Conservation (phyloP, 2,113 vertebrate species). For the Clarias batrachus region DNA sequence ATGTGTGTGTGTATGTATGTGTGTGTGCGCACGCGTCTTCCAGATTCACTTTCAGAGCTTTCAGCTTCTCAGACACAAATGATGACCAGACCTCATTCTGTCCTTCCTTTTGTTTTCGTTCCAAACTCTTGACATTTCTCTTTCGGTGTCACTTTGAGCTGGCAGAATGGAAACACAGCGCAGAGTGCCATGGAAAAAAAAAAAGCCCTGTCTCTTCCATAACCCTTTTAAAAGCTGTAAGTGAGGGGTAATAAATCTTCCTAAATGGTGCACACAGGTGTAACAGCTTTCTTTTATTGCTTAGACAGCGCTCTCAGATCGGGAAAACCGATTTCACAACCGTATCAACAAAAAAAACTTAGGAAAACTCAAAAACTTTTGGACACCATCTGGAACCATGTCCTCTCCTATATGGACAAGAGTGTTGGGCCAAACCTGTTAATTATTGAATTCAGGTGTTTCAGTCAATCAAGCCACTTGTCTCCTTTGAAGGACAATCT, state of each 20-base stretch:
- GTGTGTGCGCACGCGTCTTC: background rate
- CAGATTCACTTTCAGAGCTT: background rate
- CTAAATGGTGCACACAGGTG: conserved; percentile 10
- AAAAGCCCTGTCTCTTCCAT: background rate
- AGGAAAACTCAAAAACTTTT: background rate
- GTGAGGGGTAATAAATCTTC: conserved; percentile 18
- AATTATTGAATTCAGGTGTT: no score
- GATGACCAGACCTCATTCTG: conserved; percentile 11
- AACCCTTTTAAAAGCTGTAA: conserved; percentile 13
- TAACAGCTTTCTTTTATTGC: conserved; percentile 9
- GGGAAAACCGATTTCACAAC: background rate
- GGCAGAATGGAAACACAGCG: conserved; percentile 31
- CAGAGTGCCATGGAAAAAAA: background rate
- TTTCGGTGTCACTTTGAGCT: conserved; percentile 8
- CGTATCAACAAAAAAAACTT: background rate
- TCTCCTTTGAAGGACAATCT: no score
- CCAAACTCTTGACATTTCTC: conserved; percentile 2
- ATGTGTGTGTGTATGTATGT: background rate
- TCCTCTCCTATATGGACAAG: no score
- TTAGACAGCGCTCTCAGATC: background rate
- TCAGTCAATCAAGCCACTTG: no score
- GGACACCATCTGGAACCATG: background rate
- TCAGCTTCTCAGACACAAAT: conserved; percentile 1
- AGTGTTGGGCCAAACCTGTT: no score
- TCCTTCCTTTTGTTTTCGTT: conserved; percentile 21